These are phyloP conservation scores for Lissocephala sabroskyi DNA, from an alignment of 2,888 invertebrate genomes.

Conservation along the genomic window DNA sequence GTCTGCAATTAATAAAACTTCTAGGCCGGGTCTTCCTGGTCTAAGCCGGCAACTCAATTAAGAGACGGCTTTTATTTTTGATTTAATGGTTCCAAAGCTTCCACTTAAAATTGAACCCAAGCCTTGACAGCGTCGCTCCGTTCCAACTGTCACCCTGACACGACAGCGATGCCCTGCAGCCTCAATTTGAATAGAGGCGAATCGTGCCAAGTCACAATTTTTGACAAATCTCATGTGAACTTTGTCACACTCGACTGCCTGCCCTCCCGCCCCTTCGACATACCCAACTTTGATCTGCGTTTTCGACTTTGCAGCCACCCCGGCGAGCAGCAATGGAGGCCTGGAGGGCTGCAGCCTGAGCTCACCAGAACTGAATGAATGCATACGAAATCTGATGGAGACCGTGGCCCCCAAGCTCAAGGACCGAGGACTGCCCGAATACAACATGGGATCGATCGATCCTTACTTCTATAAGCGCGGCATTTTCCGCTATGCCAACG, in stretches of 20 bases:
- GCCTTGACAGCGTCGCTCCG: conserved; percentile 27
- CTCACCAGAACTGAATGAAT: conserved; percentile 76
- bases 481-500: conserved; percentile 68
- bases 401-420: conserved; percentile 72
- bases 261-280: neutral
- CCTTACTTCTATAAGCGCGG: conserved; percentile 68
- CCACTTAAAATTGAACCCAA: conserved; percentile 2
- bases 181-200: conserved; percentile 20
- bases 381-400: conserved; percentile 75
- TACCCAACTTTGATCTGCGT: conserved; percentile 18
- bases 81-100: no score
- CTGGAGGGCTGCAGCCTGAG: conserved; percentile 74
- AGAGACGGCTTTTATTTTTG: no score
- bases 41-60: no score
- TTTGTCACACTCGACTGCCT: conserved; percentile 33
- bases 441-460: conserved; percentile 60
- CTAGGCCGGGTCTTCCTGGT: no score
- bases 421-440: conserved; percentile 48
- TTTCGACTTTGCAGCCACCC: conserved; percentile 34
- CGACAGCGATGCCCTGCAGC: conserved; percentile 9
- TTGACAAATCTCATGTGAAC: no score
- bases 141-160: conserved; percentile 42
- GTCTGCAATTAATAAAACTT: no score
- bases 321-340: conserved; percentile 10
- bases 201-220: no score